phyloP scores from a whole-genome alignment of 1,140 invertebrate genomes.

The Ceratosolen fusciceps region DNA sequence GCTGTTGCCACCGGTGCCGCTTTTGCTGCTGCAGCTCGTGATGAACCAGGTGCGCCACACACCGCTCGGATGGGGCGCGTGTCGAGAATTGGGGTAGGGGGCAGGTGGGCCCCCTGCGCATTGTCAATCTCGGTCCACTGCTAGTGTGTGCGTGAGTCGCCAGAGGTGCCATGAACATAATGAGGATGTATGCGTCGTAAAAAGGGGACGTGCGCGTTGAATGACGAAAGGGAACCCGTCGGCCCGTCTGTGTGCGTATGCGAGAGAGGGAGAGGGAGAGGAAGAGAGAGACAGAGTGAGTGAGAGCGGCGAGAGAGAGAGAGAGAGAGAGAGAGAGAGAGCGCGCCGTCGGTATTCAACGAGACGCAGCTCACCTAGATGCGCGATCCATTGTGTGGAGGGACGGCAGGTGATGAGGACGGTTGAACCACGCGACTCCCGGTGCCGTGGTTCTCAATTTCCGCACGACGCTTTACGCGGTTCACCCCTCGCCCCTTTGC shows the following conservation, averaged over 20 bases:
- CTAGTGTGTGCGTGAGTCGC: slow-evolving; percentile 41
- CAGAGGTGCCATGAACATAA: slow-evolving; percentile 57
- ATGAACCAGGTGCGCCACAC: slow-evolving; percentile 65
- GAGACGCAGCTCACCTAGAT: slow-evolving; percentile 59
- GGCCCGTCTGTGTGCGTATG: too few relatives aligned
- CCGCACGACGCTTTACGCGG: background rate
- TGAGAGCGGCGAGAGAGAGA: too few relatives aligned
- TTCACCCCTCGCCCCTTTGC: background rate
- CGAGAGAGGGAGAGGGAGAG: too few relatives aligned
- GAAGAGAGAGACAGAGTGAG: too few relatives aligned
- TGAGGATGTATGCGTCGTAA: slow-evolving; percentile 60
- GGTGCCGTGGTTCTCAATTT: slow-evolving; percentile 39
- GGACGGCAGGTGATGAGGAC: slow-evolving; percentile 71
- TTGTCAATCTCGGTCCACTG: slow-evolving; percentile 71
- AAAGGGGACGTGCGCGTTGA: slow-evolving; percentile 51
- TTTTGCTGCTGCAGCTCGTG: slow-evolving; percentile 50
- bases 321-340: too few relatives aligned
- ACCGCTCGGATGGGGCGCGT: slow-evolving; percentile 66
- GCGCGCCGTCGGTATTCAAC: slow-evolving; percentile 33
- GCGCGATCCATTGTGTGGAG: slow-evolving; percentile 60
- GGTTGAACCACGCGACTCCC: slow-evolving; percentile 70
- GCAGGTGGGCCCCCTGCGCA: slow-evolving; percentile 72
- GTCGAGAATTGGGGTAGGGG: slow-evolving; percentile 66
- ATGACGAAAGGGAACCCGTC: background rate
- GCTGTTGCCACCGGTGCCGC: slow-evolving; percentile 20